These are phyloP conservation scores for Halictus rubicundus DNA, from an alignment of 1,140 invertebrate species.

Conservation along the genomic window DNA sequence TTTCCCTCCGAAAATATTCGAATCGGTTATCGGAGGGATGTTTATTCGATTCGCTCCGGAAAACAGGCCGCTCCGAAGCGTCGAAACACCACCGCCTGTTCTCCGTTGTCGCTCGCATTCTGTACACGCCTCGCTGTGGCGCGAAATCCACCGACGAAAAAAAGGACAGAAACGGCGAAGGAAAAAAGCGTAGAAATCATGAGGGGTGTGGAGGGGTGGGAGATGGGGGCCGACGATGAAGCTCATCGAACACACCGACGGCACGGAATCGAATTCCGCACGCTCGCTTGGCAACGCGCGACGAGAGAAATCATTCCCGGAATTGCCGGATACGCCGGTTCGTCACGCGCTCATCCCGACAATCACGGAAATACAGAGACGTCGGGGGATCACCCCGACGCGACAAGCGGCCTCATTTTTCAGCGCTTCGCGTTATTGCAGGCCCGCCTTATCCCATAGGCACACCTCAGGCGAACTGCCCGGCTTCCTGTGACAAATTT, in stretches of 20 bases:
- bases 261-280: slow-evolving; percentile 40
- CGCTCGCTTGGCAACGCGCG: slow-evolving; percentile 18
- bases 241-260: neutral
- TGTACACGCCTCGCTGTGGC: neutral
- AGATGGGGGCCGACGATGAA: slow-evolving; percentile 1
- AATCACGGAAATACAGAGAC: neutral
- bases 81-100: neutral
- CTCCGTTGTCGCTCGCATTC: neutral
- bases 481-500: no score
- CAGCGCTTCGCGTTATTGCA: neutral
- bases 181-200: neutral
- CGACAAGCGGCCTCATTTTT: neutral
- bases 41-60: neutral
- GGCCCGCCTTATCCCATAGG: neutral
- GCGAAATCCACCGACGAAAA: neutral
- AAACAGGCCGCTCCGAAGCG: neutral
- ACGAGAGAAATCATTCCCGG: slow-evolving; percentile 23
- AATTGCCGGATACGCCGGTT: slow-evolving; percentile 1
- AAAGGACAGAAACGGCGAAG: neutral
- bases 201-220: no score
- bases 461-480: no score
- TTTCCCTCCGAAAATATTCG: neutral
- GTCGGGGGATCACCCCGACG: no score
- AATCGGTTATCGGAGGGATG: neutral
- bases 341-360: slow-evolving; percentile 10